These are phyloP conservation scores for Phoeniculus purpureus DNA, from an alignment of 2,797 vertebrate genomes.

Conservation along the genomic window DNA sequence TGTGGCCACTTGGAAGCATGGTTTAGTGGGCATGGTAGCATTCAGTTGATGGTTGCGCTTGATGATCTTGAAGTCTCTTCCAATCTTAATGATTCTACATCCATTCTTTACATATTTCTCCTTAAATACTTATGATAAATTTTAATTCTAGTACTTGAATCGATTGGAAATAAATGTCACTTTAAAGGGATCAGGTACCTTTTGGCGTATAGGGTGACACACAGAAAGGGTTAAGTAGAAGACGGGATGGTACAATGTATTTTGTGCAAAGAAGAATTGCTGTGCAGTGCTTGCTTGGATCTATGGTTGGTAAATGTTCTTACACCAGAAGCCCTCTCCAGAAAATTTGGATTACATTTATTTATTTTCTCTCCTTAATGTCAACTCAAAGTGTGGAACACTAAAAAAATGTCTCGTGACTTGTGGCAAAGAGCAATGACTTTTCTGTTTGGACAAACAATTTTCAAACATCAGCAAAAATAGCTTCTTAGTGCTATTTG, in stretches of 20 bases:
- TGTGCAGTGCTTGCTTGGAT: neutral
- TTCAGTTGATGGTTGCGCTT: no score
- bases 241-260: neutral
- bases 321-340: neutral
- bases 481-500: constrained; percentile 17
- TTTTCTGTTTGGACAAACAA: constrained; percentile 46
- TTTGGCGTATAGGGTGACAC: neutral
- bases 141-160: neutral
- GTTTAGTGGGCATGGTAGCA: no score
- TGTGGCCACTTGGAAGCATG: no score
- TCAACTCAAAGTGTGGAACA: constrained; percentile 11
- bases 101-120: neutral
- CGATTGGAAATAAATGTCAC: neutral
- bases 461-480: constrained; percentile 34
- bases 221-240: neutral
- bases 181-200: neutral
- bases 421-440: constrained; percentile 49
- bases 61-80: no score
- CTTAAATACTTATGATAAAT: neutral
- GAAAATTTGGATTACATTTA: constrained; percentile 1
- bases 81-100: neutral
- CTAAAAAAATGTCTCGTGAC: constrained; percentile 25
- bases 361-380: constrained; percentile 36
- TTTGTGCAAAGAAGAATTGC: neutral
- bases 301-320: neutral